These are phyloP conservation scores for Dipodomys stephensi DNA, from an alignment of 2,113 vertebrate genomes.

Conservation along the genomic window DNA sequence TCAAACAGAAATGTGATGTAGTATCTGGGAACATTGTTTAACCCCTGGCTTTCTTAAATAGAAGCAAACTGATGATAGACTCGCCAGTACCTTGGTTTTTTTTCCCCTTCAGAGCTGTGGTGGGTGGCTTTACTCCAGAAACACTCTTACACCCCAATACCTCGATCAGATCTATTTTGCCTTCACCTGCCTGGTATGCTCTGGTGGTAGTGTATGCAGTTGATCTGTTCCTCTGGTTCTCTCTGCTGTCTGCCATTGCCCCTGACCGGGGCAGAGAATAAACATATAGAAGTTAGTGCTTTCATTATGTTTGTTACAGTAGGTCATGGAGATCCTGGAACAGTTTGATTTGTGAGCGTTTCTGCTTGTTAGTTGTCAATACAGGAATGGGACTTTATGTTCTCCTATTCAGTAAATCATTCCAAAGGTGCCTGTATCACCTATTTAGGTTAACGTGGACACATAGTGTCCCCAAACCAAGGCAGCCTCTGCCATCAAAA, in stretches of 20 bases:
- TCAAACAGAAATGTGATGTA: constrained; percentile 10
- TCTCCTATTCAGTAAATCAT: neutral
- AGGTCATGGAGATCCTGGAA: neutral
- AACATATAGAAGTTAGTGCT: neutral
- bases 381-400: neutral
- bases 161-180: constrained; percentile 15
- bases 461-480: neutral
- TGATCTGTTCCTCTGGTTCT: neutral
- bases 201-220: neutral
- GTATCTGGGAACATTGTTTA: neutral
- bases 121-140: constrained; percentile 4
- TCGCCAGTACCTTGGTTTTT: neutral
- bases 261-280: neutral
- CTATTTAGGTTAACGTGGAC: neutral
- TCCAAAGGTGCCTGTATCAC: neutral
- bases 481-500: no score
- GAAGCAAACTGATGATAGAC: neutral
- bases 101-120: neutral
- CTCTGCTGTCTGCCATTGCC: neutral
- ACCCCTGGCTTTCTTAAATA: neutral
- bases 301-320: neutral
- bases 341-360: neutral
- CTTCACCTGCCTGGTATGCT: neutral
- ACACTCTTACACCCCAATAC: neutral
- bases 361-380: neutral